Base-by-base conservation (phyloP, 64 coral and sea anemone genomes). In the Orbicella faveolata region DNA sequence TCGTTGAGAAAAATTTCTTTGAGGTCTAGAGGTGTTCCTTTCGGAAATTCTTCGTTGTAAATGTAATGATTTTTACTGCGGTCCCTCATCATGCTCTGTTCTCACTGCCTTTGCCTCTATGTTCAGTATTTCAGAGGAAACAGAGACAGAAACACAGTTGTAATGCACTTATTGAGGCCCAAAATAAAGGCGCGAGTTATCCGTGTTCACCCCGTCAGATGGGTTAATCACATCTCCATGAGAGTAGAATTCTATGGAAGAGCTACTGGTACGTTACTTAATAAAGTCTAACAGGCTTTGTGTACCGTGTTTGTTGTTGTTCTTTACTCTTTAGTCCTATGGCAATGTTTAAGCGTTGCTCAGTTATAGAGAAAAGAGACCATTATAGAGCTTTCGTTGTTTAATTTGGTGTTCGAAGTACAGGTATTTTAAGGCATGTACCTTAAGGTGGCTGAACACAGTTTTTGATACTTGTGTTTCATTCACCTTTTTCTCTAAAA, bases 81-180 rank as follows among this genome's bases (percentile, higher is more conserved):
- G 0, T 26, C 0, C 30, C 1, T 70, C 30, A 25, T 9, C 6
- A n/a, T 18, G 13, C 63, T 34, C 35, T 36, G 15, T 4, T 39
- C 74, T 74, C 17, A 87, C 5, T 15, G 3, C 15, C 68, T 21
- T 23, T n/a, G 26, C 20, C 9, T 55, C 3, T 12, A 34, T 69
- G 25, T 83, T 82, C 34, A 93, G 92, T 70, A 89, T 34, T 93
- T 93, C 87, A 65, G 69, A 75, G 92, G 86, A 64, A 93, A 89
- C 76, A 61, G 78, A 16, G 87, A 93, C 61, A 76, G 87, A 48
- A 89, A 93, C 85, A 93, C 92, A 23, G 77, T 93, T 9, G 87
- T 93, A 5, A 41, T 89, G 79, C 92, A 81, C 52, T 21, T 30
- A 30, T 73, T 93, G 44, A 69, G 68, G 26, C 92, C 92, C 4